Base-by-base conservation (phyloP, 30 jellyfish, hydroid and myxozoan genomes). In the Cassiopea andromeda region DNA sequence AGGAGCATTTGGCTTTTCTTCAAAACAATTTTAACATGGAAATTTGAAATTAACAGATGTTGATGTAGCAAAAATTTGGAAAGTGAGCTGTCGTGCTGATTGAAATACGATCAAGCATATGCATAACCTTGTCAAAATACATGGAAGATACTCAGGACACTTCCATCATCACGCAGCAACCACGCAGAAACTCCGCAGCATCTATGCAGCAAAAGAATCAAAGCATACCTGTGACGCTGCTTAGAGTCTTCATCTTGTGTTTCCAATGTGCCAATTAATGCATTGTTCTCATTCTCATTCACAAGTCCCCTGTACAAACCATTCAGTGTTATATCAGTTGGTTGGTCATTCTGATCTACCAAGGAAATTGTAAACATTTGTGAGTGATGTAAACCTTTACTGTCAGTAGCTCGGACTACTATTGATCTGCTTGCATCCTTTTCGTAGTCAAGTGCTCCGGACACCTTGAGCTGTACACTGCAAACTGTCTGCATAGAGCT, bases 331-430 rank as follows among this genome's bases (percentile, higher is more conserved):
- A 94, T 75, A 75, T 94, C 91, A 27, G 96, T 89, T 4, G 98
- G 98, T 57, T 58, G 57, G 82, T 94, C 98, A 77, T 94, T 94
- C 85, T 60, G 76, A 58, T 94, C 97, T 27, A 79, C 54, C 15
- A 90, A 84, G 1, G 78, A 54, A 1, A 94, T 85, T 12, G 64
- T 54, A 69, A 94, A 94, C 43, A 50, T 10, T 64, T 84, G 92
- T 17, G 91, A 60, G 57, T 84, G 93, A 46, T 91, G 83, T 70
- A 94, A 61, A 13, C 96, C 97, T 14, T 88, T 78, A 92, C 61
- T 73, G 80, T 94, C 98, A 44, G 88, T 64, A 54, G 82, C 98
- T 15, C 96, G 91, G 38, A 94, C 88, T 12, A 87, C 69, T 50
- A 94, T 57, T 44, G 83, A 17, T 46, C 46, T 57, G 3, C 69